These are phyloP conservation scores for Synanthedon myopaeformis DNA, from an alignment of 2,888 invertebrate species.

Conservation along the genomic window DNA sequence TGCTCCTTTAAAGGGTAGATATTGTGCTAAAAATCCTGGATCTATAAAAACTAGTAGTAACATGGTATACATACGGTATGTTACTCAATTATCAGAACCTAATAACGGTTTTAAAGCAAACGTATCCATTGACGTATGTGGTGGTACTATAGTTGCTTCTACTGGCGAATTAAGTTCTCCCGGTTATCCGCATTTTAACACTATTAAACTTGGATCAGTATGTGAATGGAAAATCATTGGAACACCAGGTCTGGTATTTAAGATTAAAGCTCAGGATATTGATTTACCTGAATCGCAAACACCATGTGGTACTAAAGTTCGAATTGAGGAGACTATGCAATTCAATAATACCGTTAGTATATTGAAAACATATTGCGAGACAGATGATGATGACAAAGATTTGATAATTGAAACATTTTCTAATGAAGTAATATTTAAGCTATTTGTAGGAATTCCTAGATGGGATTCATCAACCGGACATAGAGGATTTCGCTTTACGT, in stretches of 20 bases:
- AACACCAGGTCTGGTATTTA: slow-evolving; percentile 21
- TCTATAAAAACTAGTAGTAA: slow-evolving; percentile 75
- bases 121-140: slow-evolving; percentile 71
- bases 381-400: slow-evolving; percentile 12
- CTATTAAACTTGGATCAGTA: slow-evolving; percentile 66
- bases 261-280: slow-evolving; percentile 28
- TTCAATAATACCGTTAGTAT: slow-evolving; percentile 28
- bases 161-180: slow-evolving; percentile 77
- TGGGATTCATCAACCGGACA: slow-evolving; percentile 33
- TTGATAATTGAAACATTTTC: slow-evolving; percentile 30
- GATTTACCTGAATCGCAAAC: slow-evolving; percentile 34
- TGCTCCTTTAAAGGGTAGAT: slow-evolving; percentile 75
- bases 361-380: slow-evolving; percentile 34
- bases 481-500: slow-evolving; percentile 73
- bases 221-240: slow-evolving; percentile 81
- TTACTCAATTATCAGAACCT: slow-evolving; percentile 76
- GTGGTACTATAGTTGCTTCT: slow-evolving; percentile 73
- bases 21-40: slow-evolving; percentile 73
- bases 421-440: slow-evolving; percentile 39
- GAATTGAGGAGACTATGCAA: slow-evolving; percentile 36
- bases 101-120: slow-evolving; percentile 82
- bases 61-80: slow-evolving; percentile 77
- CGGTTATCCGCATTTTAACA: slow-evolving; percentile 69
- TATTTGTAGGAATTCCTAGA: slow-evolving; percentile 34
- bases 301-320: slow-evolving; percentile 41